Base-by-base conservation (phyloP, 2,113 vertebrate species). In the Cervus canadensis region DNA sequence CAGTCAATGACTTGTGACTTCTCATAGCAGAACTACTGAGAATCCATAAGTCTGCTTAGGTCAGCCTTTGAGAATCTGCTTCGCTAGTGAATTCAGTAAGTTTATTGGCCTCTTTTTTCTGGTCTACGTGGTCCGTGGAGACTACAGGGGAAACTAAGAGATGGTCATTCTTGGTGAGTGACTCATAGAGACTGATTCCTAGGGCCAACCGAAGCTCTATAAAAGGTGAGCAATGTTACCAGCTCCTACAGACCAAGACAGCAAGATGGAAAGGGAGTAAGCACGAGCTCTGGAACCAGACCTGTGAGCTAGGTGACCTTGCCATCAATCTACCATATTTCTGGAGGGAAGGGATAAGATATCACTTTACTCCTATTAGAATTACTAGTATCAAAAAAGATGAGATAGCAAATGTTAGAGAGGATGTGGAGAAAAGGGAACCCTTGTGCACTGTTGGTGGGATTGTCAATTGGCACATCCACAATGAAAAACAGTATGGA, bases 171-270 rank as follows among this genome's bases (percentile, higher is more conserved):
- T 74, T 56, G 82, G 71, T 67, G 45, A 4, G 43, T 33, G 67
- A 23, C 25, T 48, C n/a, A 11, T 28, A 85, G 67, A 91, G 76
- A 54, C 7, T 11, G 48, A 83, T 56, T 48, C 4, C 28, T 25
- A 33, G 19, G 26, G 54, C 14, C 36, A 78, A 40, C 12, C 60
- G 52, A 43, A 48, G 8, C 17, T 64, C 88, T 91, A 3, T 8
- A 7, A 91, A 52, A 36, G 40, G 79, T 25, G 10, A 78, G 23
- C 56, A 59, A 96, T 84, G 15, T 56, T 60, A 26, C 50, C 2
- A 9, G 40, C 62, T 67, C 48, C n/a, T 16, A 1, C 2, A 1
- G 6, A 43, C 1, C 3, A 13, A 60, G 33, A 28, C 9, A n/a
- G 62, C 78, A 67, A 45, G 50, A 23, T 7, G 26, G 30, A 40